A percentile compares a stretch with the other conserved stretches of the same genome.
Evolutionary conservation across 92 coral and sea anemone species (phyloP).

Genomic region (Siderastrea radians): DNA sequence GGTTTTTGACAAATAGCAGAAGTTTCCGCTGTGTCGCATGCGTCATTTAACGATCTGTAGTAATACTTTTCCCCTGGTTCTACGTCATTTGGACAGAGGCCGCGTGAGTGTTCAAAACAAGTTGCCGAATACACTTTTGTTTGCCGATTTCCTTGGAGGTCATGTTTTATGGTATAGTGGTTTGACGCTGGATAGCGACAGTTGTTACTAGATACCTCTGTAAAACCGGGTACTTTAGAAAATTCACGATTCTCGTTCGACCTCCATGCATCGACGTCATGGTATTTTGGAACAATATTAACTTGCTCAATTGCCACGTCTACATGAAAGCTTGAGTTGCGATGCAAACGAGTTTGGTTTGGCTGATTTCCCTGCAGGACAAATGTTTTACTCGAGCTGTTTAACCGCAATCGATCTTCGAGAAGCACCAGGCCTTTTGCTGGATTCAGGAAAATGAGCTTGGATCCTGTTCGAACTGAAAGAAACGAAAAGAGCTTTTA

Average conservation of each 20-base stretch:
- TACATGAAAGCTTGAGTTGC: slow-evolving; percentile 70
- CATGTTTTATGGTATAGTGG: slow-evolving; percentile 62
- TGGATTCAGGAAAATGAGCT: slow-evolving; percentile 50
- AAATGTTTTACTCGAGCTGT: slow-evolving; percentile 58
- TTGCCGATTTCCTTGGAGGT: slow-evolving; percentile 63
- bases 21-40: slow-evolving; percentile 60
- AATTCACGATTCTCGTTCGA: slow-evolving; percentile 70
- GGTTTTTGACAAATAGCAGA: slow-evolving; percentile 48
- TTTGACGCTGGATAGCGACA: slow-evolving; percentile 85
- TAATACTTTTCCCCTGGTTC: slow-evolving; percentile 71
- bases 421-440: slow-evolving; percentile 57
- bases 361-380: slow-evolving; percentile 28
- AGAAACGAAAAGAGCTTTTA: neutral
- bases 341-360: slow-evolving; percentile 48
- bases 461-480: slow-evolving; percentile 59
- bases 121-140: slow-evolving; percentile 58
- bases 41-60: slow-evolving; percentile 77
- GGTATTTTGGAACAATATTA: slow-evolving; percentile 70
- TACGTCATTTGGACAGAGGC: slow-evolving; percentile 65
- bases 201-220: slow-evolving; percentile 36
- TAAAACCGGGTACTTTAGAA: slow-evolving; percentile 53
- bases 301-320: slow-evolving; percentile 64
- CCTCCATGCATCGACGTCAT: slow-evolving; percentile 62
- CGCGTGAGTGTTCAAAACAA: slow-evolving; percentile 42
- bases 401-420: slow-evolving; percentile 66